A percentile compares a stretch with the other conserved stretches of the same genome.
phyloP scores from a whole-genome alignment of 2,797 vertebrate genomes.

The Chloroceryle inda region DNA sequence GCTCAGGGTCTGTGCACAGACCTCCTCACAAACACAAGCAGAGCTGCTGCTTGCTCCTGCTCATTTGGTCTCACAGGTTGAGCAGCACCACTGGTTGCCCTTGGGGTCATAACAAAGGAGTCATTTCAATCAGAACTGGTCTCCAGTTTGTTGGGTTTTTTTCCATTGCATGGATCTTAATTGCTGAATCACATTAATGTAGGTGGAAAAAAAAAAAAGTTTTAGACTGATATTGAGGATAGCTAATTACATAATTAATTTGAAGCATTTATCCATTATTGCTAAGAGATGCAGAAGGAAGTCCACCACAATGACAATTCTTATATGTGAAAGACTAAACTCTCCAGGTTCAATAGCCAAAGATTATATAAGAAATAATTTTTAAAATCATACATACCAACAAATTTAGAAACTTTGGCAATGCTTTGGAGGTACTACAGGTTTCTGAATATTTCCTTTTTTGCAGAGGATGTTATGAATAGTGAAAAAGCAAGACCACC shows the following conservation, averaged over 20 bases:
- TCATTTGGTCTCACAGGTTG: not conserved
- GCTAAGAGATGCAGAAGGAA: not conserved
- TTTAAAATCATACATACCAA: not conserved
- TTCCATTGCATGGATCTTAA: not conserved
- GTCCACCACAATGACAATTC: not conserved
- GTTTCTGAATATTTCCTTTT: not conserved
- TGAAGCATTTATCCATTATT: not conserved
- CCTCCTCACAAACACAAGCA: not conserved
- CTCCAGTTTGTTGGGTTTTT: not conserved
- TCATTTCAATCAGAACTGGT: not conserved
- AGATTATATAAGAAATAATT: not conserved
- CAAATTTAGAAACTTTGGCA: not conserved
- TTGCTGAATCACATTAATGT: not conserved
- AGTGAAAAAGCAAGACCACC: not conserved
- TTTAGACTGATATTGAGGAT: not conserved
- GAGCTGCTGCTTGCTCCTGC: not conserved
- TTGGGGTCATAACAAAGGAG: not conserved
- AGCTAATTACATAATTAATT: not conserved
- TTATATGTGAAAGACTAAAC: not conserved
- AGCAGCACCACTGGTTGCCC: not conserved
- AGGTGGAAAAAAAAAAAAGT: not conserved
- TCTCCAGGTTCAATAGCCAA: too few species aligned
- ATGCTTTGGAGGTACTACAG: not conserved
- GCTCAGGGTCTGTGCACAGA: not conserved
- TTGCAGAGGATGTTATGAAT: not conserved